Conservation (phyloP, 2,888 invertebrate species). For the Trachelus iudaicus region DNA sequence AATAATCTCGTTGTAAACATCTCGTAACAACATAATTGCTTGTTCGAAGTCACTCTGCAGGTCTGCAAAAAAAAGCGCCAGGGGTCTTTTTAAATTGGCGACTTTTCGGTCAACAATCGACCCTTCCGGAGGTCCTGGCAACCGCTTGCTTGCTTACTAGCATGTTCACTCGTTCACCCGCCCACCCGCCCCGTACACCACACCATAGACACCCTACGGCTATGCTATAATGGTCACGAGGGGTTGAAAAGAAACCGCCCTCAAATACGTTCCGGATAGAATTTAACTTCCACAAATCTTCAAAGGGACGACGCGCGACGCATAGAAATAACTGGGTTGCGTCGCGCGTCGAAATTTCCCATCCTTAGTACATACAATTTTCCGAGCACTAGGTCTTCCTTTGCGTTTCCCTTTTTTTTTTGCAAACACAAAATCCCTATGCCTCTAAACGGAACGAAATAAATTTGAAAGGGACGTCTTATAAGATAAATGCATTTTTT, state of each 20-base stretch:
- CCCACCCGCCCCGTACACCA: slow-evolving; percentile 46
- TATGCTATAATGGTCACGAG: slow-evolving; percentile 57
- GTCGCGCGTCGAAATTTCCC: background rate
- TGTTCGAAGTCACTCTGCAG: slow-evolving; percentile 47
- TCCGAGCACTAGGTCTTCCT: slow-evolving; percentile 5
- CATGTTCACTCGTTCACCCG: slow-evolving; percentile 35
- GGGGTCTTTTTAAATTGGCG: slow-evolving; percentile 66
- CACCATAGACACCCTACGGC: slow-evolving; percentile 56
- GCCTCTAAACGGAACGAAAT: slow-evolving; percentile 21
- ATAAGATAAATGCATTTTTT: slow-evolving; percentile 27
- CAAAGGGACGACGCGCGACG: slow-evolving; percentile 30
- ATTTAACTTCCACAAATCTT: slow-evolving; percentile 41
- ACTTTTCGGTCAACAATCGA: slow-evolving; percentile 67
- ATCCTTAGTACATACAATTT: background rate
- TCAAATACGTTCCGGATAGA: slow-evolving; percentile 36
- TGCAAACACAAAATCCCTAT: slow-evolving; percentile 25
- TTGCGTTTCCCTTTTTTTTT: slow-evolving; percentile 11
- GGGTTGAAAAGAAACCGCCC: slow-evolving; percentile 49
- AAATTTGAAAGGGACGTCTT: slow-evolving; percentile 28
- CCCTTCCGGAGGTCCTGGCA: slow-evolving; percentile 60
- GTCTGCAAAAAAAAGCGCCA: slow-evolving; percentile 48
- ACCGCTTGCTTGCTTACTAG: slow-evolving; percentile 24
- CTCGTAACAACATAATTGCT: slow-evolving; percentile 65
- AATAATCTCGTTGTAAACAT: slow-evolving; percentile 66
- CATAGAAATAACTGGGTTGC: background rate